A percentile compares a stretch with the other conserved stretches of the same genome.
Evolutionary conservation across 2,888 invertebrate genomes (phyloP).

Genomic region (Drosophila pseudotakahashii): DNA sequence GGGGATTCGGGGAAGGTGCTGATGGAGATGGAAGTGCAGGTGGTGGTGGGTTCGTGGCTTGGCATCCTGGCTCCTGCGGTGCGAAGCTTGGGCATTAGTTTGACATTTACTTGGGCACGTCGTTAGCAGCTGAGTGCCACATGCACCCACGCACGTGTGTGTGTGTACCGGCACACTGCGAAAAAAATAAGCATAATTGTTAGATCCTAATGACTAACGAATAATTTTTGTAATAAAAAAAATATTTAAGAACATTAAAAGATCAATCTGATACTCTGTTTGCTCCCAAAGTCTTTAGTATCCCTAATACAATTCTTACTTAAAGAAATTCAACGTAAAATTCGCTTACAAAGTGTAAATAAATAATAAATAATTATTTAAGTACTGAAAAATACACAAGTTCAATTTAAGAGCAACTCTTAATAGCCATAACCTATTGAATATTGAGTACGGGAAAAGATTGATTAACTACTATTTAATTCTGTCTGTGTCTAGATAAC

Average conservation of each 20-base stretch:
- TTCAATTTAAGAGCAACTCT: too few species aligned
- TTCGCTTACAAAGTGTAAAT: too few species aligned
- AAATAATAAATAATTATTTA: too few species aligned
- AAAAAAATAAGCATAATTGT: neutral
- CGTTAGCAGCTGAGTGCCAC: slow-evolving; percentile 73
- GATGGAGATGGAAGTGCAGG: slow-evolving; percentile 24
- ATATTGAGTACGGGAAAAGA: neutral
- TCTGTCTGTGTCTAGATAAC: neutral
- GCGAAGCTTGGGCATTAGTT: slow-evolving; percentile 66
- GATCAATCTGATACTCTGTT: too few species aligned
- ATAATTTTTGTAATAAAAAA: too few species aligned
- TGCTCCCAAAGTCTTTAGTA: too few species aligned
- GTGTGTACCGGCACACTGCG: slow-evolving; percentile 5
- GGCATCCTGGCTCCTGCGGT: slow-evolving; percentile 56
- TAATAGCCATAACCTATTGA: too few species aligned
- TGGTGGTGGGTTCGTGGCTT: slow-evolving; percentile 34
- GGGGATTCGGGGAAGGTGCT: neutral
- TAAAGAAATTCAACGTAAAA: too few species aligned
- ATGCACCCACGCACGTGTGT: slow-evolving; percentile 16
- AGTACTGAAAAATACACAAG: too few species aligned
- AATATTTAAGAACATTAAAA: too few species aligned
- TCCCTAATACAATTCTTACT: too few species aligned
- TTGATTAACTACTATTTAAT: neutral
- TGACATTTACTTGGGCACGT: slow-evolving; percentile 79
- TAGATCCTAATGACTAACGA: neutral